Conservation (phyloP, 2,113 vertebrate genomes). For the Pogonocichla stellata region DNA sequence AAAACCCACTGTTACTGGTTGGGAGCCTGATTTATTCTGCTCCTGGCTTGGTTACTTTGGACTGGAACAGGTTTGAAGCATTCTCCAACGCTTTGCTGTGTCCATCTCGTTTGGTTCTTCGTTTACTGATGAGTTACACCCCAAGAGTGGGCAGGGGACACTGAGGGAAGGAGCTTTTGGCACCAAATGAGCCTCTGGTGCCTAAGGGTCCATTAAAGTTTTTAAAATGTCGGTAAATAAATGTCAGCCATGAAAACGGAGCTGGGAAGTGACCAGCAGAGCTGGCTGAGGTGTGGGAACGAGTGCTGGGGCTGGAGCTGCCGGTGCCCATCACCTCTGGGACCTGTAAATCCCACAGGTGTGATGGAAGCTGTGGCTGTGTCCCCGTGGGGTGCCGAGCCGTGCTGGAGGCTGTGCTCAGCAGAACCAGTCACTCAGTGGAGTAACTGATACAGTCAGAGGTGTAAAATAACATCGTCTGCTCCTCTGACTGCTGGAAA, state of each 20-base stretch:
- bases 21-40: background rate
- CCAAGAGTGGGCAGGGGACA: too few species aligned
- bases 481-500: background rate
- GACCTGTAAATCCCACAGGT: background rate
- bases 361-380: background rate
- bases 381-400: background rate
- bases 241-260: background rate
- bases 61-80: background rate
- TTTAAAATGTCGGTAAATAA: accelerated
- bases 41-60: background rate
- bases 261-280: background rate
- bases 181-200: accelerated
- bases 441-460: background rate
- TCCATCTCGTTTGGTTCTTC: accelerated
- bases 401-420: background rate
- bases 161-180: background rate
- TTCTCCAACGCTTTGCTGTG: background rate
- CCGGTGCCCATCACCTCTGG: background rate
- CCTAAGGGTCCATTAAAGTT: background rate
- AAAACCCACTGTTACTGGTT: accelerated
- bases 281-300: background rate
- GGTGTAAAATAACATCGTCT: background rate
- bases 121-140: background rate
- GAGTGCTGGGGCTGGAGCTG: background rate
- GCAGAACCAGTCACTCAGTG: background rate